These are phyloP conservation scores for Tipula vernalis DNA, from an alignment of 2,888 invertebrate genomes.

Conservation along the genomic window DNA sequence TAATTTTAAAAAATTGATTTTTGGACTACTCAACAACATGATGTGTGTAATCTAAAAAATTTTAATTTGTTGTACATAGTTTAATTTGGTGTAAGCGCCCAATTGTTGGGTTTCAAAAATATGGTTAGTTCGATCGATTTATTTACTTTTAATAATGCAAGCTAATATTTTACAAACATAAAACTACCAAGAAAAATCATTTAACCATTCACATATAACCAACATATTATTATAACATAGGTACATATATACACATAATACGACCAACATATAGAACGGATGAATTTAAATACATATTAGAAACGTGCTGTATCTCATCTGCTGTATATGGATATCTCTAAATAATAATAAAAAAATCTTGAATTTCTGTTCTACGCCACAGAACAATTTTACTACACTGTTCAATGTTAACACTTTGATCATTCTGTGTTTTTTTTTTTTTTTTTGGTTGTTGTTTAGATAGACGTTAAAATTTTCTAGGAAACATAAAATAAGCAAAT, in stretches of 20 bases:
- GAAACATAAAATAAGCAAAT: background rate
- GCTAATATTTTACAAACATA: background rate
- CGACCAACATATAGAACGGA: background rate
- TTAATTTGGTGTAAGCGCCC: too few relatives aligned
- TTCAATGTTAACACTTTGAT: background rate
- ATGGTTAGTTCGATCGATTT: background rate
- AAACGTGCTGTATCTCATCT: constrained; percentile 11
- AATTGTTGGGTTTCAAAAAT: too few relatives aligned
- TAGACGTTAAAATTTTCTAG: background rate
- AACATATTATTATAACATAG: too few relatives aligned
- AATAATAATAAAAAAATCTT: background rate
- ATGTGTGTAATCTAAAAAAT: too few relatives aligned
- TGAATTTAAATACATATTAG: constrained; percentile 10
- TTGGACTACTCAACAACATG: too few relatives aligned
- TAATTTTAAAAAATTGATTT: background rate
- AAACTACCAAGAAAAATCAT: background rate
- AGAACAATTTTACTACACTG: background rate
- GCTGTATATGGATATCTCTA: background rate
- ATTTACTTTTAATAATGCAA: background rate
- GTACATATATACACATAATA: background rate
- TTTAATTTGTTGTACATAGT: too few relatives aligned
- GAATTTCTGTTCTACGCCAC: background rate
- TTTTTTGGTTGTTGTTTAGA: background rate
- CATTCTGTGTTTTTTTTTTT: background rate
- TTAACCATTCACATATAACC: background rate